Evolutionary conservation across 2,113 vertebrate genomes (phyloP).

Genomic region (Chaetops frenatus): DNA sequence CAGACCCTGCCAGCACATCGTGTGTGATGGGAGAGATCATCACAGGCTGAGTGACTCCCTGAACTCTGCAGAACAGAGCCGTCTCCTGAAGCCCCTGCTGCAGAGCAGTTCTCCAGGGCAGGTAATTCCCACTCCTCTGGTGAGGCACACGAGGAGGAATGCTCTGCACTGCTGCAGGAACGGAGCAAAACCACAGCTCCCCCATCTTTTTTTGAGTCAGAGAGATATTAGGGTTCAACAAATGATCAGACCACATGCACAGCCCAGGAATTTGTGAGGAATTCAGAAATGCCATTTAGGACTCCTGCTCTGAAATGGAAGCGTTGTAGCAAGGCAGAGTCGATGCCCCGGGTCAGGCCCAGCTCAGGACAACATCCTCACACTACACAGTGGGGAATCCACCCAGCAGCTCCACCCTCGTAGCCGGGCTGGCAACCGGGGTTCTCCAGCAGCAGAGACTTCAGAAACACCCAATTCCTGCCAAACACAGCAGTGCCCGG

Average conservation of each 20-base stretch:
- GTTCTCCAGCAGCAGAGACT: not conserved
- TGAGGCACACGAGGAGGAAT: not conserved
- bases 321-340: not conserved
- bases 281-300: not conserved
- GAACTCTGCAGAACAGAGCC: not conserved
- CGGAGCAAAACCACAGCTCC: not conserved
- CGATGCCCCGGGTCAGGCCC: not conserved
- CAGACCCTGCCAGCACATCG: not conserved
- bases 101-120: not conserved
- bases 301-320: not conserved
- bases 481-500: not conserved
- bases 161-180: not conserved
- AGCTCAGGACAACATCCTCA: not conserved
- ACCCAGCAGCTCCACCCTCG: rapidly evolving
- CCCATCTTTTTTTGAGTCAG: rapidly evolving
- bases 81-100: not conserved
- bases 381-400: rapidly evolving
- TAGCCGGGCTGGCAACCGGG: not conserved
- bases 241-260: rapidly evolving
- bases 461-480: not conserved
- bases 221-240: not conserved
- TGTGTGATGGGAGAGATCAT: not conserved
- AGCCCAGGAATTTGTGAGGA: not conserved
- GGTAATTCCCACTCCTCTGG: not conserved
- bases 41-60: rapidly evolving